Conservation (phyloP, 1,140 invertebrate species). For the Cephus cinctus region DNA sequence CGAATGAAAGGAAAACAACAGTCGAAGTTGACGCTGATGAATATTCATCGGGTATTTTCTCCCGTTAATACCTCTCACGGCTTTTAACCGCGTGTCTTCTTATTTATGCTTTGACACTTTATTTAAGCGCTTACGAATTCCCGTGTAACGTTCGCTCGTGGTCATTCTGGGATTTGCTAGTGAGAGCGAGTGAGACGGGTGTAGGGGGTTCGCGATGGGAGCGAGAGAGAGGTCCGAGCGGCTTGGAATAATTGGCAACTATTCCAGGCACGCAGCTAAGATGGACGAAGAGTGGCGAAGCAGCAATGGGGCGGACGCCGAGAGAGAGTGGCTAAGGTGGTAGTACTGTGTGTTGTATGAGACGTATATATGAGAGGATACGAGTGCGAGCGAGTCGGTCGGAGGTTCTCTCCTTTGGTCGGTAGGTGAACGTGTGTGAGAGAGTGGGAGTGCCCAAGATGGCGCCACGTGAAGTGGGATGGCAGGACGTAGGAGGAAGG, state of each 20-base stretch:
- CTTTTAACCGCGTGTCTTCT: background rate
- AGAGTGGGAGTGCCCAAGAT: slow-evolving; percentile 48
- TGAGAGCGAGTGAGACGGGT: slow-evolving; percentile 7
- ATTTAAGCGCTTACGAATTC: slow-evolving; percentile 2
- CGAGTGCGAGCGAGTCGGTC: no score
- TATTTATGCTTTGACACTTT: background rate
- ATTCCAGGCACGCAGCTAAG: slow-evolving; percentile 37
- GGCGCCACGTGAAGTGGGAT: slow-evolving; percentile 31
- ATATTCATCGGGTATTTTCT: slow-evolving; percentile 19
- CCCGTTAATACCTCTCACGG: background rate
- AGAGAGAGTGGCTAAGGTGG: slow-evolving; percentile 16
- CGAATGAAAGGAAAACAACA: slow-evolving; percentile 10
- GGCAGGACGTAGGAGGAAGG: slow-evolving; percentile 23
- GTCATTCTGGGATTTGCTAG: slow-evolving; percentile 8
- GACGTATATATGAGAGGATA: no score
- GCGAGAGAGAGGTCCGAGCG: slow-evolving; percentile 16
- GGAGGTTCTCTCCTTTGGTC: no score
- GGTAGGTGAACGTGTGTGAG: slow-evolving; percentile 17
- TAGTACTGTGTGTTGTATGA: slow-evolving; percentile 18
- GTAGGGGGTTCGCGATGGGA: slow-evolving; percentile 1
- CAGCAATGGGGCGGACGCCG: background rate
- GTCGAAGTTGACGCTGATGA: slow-evolving; percentile 16
- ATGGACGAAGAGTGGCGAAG: slow-evolving; percentile 7
- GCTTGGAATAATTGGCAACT: slow-evolving; percentile 41
- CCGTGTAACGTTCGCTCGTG: slow-evolving; percentile 9